These are phyloP conservation scores for Venustaconcha ellipsiformis DNA, from an alignment of 1,140 invertebrate species.

Conservation along the genomic window DNA sequence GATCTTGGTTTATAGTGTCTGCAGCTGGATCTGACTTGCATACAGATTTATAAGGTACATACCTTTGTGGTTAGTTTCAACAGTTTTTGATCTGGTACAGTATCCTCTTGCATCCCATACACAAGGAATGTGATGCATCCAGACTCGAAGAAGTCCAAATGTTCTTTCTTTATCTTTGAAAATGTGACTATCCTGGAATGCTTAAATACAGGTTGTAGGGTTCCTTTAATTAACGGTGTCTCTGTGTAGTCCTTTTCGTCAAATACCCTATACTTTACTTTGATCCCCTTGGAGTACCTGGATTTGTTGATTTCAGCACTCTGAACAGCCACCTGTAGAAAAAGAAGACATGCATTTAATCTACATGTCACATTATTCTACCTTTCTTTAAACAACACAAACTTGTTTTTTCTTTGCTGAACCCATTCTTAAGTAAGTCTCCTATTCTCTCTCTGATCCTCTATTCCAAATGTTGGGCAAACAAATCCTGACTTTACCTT, in stretches of 20 bases:
- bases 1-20: too few relatives aligned
- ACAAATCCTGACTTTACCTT: too few relatives aligned
- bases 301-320: slow-evolving; percentile 60
- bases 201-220: slow-evolving; percentile 61
- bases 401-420: too few relatives aligned
- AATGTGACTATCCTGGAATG: slow-evolving; percentile 61
- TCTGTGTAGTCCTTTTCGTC: slow-evolving; percentile 53
- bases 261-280: slow-evolving; percentile 61
- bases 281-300: slow-evolving; percentile 64
- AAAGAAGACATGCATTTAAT: too few relatives aligned
- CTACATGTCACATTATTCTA: too few relatives aligned
- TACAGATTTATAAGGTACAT: slow-evolving; percentile 21
- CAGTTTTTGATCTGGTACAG: slow-evolving; percentile 56
- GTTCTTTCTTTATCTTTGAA: slow-evolving; percentile 54
- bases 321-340: slow-evolving; percentile 48
- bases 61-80: slow-evolving; percentile 65
- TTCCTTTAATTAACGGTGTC: slow-evolving; percentile 59
- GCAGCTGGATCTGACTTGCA: too few relatives aligned
- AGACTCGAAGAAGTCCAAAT: slow-evolving; percentile 66
- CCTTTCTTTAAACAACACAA: too few relatives aligned
- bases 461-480: too few relatives aligned
- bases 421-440: too few relatives aligned
- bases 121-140: slow-evolving; percentile 66
- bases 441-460: too few relatives aligned
- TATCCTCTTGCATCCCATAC: slow-evolving; percentile 67